Percentiles rank a stretch among this genome's conserved stretches.
These are phyloP conservation scores for Tetraneura akinire DNA, from an alignment of 1,140 invertebrate genomes.

Conservation along the genomic window DNA sequence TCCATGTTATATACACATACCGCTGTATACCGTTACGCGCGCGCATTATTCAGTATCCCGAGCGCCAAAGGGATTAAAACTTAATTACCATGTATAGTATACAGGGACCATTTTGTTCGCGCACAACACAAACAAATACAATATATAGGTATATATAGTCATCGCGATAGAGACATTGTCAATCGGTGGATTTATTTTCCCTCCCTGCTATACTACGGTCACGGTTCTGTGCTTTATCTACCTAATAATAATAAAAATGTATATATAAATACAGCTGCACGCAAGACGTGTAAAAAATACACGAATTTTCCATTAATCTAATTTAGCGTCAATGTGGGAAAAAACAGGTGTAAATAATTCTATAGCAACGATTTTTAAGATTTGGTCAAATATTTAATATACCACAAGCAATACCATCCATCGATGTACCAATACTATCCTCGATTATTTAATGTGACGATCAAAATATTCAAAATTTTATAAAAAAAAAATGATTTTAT, in stretches of 20 bases:
- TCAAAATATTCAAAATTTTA: too few species aligned
- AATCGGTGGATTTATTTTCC: constrained; percentile 26
- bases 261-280: not conserved
- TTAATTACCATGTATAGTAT: constrained; percentile 9
- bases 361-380: too few species aligned
- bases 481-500: too few species aligned
- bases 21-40: not conserved
- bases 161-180: not conserved
- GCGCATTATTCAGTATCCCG: not conserved
- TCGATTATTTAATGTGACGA: too few species aligned
- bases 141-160: too few species aligned
- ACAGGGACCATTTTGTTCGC: not conserved
- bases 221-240: not conserved
- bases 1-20: not conserved
- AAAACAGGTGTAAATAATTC: constrained; percentile 1
- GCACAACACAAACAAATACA: not conserved
- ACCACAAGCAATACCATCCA: too few species aligned
- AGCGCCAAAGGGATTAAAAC: constrained; percentile 41
- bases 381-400: too few species aligned
- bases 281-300: constrained; percentile 1
- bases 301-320: not conserved
- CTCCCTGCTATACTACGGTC: not conserved
- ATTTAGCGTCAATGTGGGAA: not conserved
- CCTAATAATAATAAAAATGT: not conserved
- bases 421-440: too few species aligned